Evolutionary conservation across 2,888 invertebrate species (phyloP).

Genomic region (Acleris emargana): DNA sequence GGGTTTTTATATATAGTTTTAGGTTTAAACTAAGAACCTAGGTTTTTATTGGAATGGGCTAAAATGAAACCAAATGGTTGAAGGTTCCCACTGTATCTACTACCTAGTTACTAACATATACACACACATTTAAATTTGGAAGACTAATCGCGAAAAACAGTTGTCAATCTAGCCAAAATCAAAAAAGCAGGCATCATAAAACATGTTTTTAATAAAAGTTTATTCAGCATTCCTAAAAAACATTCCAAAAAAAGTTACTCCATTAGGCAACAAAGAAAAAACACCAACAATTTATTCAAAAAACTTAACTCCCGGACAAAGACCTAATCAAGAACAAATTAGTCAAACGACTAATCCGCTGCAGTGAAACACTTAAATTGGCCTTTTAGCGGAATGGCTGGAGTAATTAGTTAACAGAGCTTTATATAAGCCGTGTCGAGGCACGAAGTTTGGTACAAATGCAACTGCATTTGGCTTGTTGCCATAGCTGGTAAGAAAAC

Average conservation of each 20-base stretch:
- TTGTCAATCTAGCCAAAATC: no score
- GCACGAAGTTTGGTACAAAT: conserved; percentile 44
- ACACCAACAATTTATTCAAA: conserved; percentile 7
- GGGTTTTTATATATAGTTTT: no score
- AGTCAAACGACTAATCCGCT: conserved; percentile 33
- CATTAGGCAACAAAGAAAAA: not conserved
- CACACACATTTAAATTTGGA: no score
- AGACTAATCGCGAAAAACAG: no score
- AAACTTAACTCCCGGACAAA: conserved; percentile 3
- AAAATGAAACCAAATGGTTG: no score
- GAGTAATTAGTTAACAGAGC: conserved; percentile 50
- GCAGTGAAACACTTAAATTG: conserved; percentile 36
- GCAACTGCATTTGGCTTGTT: conserved; percentile 56
- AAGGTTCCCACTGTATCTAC: no score
- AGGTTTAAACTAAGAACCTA: no score
- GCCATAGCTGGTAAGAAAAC: conserved; percentile 59
- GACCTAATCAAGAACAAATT: conserved; percentile 29
- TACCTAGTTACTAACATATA: no score
- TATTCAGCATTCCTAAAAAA: not conserved
- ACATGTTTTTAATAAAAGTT: no score
- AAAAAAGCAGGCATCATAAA: no score
- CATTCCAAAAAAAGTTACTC: conserved; percentile 3
- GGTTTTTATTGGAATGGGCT: no score
- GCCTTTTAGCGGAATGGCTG: conserved; percentile 47
- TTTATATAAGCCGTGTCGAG: conserved; percentile 43